Percentiles rank a stretch among this genome's conserved stretches.
These are phyloP conservation scores for Kryptolebias marmoratus DNA, from an alignment of 2,113 vertebrate genomes.

Conservation along the genomic window DNA sequence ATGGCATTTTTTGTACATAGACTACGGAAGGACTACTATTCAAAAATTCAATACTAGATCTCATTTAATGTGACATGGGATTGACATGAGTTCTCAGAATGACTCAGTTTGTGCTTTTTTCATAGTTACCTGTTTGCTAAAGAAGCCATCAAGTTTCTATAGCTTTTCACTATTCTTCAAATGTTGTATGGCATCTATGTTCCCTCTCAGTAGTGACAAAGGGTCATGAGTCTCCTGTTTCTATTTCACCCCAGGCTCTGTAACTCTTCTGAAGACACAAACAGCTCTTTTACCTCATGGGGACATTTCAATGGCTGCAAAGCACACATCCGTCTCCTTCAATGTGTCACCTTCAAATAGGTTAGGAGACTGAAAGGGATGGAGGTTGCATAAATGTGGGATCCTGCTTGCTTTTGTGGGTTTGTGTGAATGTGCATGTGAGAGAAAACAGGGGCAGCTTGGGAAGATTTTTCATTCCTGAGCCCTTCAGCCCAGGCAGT, in stretches of 20 bases:
- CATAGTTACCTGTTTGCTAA: constrained; percentile 22
- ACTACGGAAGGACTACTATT: too few relatives aligned
- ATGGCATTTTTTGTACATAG: too few relatives aligned
- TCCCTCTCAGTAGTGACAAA: constrained; percentile 46
- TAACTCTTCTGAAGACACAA: constrained; percentile 72
- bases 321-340: constrained; percentile 75
- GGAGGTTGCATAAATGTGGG: not conserved
- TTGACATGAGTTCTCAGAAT: not conserved
- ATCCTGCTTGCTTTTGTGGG: not conserved
- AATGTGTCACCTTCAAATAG: constrained; percentile 75
- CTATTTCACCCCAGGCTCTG: constrained; percentile 59
- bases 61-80: not conserved
- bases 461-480: constrained; percentile 72
- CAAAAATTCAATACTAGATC: too few relatives aligned
- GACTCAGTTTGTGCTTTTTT: constrained; percentile 13
- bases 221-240: constrained; percentile 64
- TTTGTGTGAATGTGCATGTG: constrained; percentile 8
- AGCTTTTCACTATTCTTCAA: constrained; percentile 28
- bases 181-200: constrained; percentile 45
- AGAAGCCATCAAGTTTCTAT: constrained; percentile 26
- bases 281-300: constrained; percentile 69
- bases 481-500: constrained; percentile 72
- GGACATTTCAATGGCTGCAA: constrained; percentile 77
- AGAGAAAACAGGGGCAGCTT: constrained; percentile 40
- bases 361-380: constrained; percentile 48